A percentile compares a stretch with the other conserved stretches of the same genome.
Evolutionary conservation across 2,888 invertebrate genomes (phyloP).

Genomic region (Pherbina coryleti): DNA sequence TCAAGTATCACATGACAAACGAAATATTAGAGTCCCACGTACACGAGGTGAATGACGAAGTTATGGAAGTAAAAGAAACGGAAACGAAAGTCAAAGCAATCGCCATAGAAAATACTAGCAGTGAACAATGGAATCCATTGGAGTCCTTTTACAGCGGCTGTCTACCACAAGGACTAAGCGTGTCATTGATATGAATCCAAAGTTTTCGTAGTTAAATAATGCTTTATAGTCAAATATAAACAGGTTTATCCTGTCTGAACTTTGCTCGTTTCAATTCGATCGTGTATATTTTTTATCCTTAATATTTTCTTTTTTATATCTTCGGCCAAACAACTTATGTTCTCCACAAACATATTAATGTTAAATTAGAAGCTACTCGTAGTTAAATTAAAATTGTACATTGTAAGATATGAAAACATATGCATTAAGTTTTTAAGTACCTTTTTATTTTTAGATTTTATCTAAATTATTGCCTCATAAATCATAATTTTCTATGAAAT

Average conservation of each 20-base stretch:
- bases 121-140: constrained; percentile 38
- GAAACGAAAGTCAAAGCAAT: constrained; percentile 31
- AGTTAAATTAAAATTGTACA: not conserved
- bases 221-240: not conserved
- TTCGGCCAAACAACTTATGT: not conserved
- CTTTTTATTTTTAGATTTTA: constrained; percentile 1
- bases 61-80: not conserved
- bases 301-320: not conserved
- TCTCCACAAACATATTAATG: not conserved
- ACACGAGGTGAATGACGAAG: constrained; percentile 31
- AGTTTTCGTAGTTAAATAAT: constrained; percentile 11
- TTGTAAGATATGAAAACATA: not conserved
- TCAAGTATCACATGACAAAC: constrained; percentile 50
- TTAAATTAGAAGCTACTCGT: too few relatives aligned
- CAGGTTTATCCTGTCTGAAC: not conserved
- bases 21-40: not conserved
- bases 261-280: not conserved
- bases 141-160: constrained; percentile 40
- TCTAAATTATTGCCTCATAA: not conserved
- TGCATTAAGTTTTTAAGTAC: not conserved
- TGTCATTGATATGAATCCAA: constrained; percentile 53
- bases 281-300: constrained; percentile 13
- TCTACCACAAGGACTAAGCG: constrained; percentile 59
- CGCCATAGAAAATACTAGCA: not conserved
- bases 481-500: not conserved